phyloP scores from a whole-genome alignment of 2,888 invertebrate genomes.

The Onchidella celtica region DNA sequence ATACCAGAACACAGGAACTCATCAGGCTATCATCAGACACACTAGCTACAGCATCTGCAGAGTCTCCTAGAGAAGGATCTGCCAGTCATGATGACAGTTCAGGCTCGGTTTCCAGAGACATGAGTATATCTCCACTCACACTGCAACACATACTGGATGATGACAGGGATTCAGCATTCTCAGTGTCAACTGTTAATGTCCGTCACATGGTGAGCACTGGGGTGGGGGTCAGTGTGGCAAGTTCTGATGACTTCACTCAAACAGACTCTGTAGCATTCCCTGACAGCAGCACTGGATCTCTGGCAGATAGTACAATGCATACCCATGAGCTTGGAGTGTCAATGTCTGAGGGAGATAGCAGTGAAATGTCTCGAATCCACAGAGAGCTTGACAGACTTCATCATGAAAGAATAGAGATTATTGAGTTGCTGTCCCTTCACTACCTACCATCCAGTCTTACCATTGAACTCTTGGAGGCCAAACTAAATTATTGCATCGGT shows the following conservation, averaged over 20 bases:
- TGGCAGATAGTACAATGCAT: slow-evolving; percentile 37
- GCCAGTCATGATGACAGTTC: background rate
- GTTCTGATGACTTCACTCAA: slow-evolving; percentile 68
- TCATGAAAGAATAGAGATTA: slow-evolving; percentile 74
- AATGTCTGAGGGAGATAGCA: slow-evolving; percentile 14
- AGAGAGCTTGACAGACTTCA: slow-evolving; percentile 75
- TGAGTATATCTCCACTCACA: slow-evolving; percentile 14
- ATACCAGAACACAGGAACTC: background rate
- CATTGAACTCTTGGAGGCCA: slow-evolving; percentile 79
- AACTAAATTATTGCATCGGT: slow-evolving; percentile 80
- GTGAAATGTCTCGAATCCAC: slow-evolving; percentile 55
- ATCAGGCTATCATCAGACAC: slow-evolving; percentile 5
- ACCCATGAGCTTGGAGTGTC: slow-evolving; percentile 22
- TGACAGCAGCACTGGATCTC: slow-evolving; percentile 46
- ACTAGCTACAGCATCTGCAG: background rate
- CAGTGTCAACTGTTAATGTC: background rate
- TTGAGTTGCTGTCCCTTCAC: slow-evolving; percentile 75
- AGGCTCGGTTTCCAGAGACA: slow-evolving; percentile 20
- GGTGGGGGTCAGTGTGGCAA: slow-evolving; percentile 59
- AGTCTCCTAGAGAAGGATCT: slow-evolving; percentile 13
- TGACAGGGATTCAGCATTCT: slow-evolving; percentile 26
- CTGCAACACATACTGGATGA: slow-evolving; percentile 18
- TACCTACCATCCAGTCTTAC: slow-evolving; percentile 78
- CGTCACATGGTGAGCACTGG: slow-evolving; percentile 54
- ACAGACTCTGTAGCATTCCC: slow-evolving; percentile 56